Evolutionary conservation across 2,888 invertebrate genomes (phyloP), one percentile per base, ranked within the genome.

Genomic region (Tuberolachnus salignus): DNA sequence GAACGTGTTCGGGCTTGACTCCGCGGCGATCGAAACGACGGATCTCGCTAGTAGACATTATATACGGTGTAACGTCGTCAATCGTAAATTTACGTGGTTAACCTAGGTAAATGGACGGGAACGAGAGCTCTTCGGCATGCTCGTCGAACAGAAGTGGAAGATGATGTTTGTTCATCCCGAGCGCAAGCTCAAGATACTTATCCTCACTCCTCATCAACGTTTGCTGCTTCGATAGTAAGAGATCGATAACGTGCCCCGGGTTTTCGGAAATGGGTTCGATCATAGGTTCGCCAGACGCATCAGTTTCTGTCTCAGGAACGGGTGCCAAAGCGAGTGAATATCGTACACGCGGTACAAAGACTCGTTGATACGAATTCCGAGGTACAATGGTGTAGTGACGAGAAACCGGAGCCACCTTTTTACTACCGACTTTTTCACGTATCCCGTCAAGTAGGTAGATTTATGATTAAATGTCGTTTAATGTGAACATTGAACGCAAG

Each of bases 181-280:
- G 63, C 19, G 44, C 63, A n/a, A 42, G 13, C 13, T 42, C 19
- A 19, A 63, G 42, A n/a, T 63, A 42, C 42, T 63, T n/a, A 44
- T 63, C 63, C 42, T 63, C 63, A 10, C 19, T 63, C 63, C 69
- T 34, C 69, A 51, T 49, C 23, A 53, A n/a, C 26, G 34, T 49
- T n/a, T 49, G 69, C 26, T 51, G 69, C n/a, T 69, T 53, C 3
- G 67, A 16, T 8, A 49, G 49, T 9, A 9, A 34, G 16, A 13
- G 13, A 9, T 14, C 4, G 14, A 3, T 19, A 42, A 4, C 13
- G 16, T 16, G 42, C 34, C 42, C 16, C n/a, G n/a, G n/a, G n/a
- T n/a, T 1, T 64, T 64, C 16, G n/a, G n/a, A n/a, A n/a, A n/a
- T n/a, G n/a, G n/a, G n/a, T n/a, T n/a, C n/a, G 42, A 44, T 64